phyloP scores from a whole-genome alignment of 2,113 vertebrate species.

The Antigone vipio region DNA sequence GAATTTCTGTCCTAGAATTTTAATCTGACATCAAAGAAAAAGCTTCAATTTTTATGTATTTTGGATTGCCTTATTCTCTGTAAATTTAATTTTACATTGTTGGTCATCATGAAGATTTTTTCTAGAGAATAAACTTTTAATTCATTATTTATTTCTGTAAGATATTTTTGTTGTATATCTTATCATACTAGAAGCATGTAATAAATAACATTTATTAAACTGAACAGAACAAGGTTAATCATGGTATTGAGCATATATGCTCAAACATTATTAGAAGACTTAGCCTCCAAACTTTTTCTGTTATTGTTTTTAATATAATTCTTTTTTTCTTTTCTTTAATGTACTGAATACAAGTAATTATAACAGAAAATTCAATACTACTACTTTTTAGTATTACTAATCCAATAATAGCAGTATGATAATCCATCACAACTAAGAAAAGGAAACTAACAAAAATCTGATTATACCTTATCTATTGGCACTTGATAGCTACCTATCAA shows the following conservation, averaged over 20 bases:
- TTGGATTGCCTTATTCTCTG: neutral
- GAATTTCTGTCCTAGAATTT: constrained; percentile 13
- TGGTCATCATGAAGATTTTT: neutral
- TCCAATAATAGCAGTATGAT: neutral
- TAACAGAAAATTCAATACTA: neutral
- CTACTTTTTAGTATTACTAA: neutral
- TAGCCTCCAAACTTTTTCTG: neutral
- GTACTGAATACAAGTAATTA: neutral
- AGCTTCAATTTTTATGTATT: neutral
- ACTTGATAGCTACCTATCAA: neutral
- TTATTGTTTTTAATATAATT: neutral
- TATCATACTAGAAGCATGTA: neutral
- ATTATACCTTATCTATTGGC: neutral
- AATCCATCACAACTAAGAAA: neutral
- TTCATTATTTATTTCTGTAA: neutral
- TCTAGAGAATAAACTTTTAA: neutral
- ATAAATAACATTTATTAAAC: neutral
- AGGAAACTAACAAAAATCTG: neutral
- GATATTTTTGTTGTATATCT: neutral
- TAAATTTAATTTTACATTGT: neutral
- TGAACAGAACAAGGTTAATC: neutral
- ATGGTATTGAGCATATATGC: neutral
- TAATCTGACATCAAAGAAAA: neutral
- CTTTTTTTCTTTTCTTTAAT: neutral
- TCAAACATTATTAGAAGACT: neutral